These are phyloP conservation scores for Achlya flavicornis DNA, from an alignment of 2,888 invertebrate genomes.

Conservation along the genomic window DNA sequence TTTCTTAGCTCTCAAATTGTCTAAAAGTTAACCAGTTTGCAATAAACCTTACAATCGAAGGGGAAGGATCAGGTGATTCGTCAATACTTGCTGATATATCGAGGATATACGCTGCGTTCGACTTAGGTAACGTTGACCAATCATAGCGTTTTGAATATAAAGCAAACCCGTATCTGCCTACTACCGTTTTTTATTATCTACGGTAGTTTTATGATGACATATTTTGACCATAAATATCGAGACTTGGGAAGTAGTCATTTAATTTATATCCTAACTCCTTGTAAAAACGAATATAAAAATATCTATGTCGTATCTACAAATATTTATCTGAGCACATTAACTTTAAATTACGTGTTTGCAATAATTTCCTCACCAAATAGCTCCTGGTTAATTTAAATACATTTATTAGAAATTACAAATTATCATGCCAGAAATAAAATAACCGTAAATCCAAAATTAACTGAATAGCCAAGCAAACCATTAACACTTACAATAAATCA, in stretches of 20 bases:
- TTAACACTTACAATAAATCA: not conserved
- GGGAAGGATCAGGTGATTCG: no score
- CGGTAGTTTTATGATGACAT: no score
- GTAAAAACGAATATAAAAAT: no score
- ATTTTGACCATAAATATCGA: no score
- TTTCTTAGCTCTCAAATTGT: no score
- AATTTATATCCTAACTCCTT: no score
- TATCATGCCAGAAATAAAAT: not conserved
- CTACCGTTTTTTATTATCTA: not conserved
- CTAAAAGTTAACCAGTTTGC: not conserved
- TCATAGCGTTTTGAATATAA: not conserved
- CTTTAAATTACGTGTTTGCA: not conserved
- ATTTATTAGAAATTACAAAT: not conserved
- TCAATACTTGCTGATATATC: slow-evolving; percentile 6
- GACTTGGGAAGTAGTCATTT: no score
- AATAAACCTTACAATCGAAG: not conserved
- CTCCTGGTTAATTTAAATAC: not conserved
- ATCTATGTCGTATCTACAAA: no score
- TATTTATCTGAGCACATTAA: not conserved
- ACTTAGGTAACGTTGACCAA: not conserved
- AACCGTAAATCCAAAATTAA: not conserved
- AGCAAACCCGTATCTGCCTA: not conserved
- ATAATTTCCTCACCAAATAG: not conserved
- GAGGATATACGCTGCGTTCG: not conserved
- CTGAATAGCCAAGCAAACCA: not conserved